A percentile compares a stretch with the other conserved stretches of the same genome.
These are phyloP conservation scores for Bimastos eiseni DNA, from an alignment of 2,888 invertebrate species.

Conservation along the genomic window DNA sequence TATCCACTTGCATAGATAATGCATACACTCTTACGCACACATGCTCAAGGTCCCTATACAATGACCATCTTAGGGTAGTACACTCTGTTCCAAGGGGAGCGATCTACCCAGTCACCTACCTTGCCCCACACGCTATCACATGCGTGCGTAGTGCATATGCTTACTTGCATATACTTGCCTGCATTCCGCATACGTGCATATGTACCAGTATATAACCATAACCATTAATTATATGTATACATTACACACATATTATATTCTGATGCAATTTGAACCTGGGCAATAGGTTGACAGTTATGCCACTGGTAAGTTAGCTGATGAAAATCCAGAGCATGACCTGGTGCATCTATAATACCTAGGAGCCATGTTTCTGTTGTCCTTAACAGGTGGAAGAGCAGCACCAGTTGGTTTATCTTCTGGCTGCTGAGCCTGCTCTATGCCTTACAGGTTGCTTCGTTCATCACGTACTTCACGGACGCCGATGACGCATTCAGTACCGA, in stretches of 20 bases:
- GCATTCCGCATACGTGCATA: too few species aligned
- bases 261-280: background rate
- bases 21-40: too few species aligned
- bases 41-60: too few species aligned
- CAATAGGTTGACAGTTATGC: background rate
- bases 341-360: background rate
- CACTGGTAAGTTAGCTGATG: background rate
- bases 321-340: background rate
- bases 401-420: constrained; percentile 23
- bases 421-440: constrained; percentile 34
- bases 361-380: background rate
- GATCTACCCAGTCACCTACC: too few species aligned
- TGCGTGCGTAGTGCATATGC: too few species aligned
- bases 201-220: too few species aligned
- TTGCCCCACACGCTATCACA: too few species aligned
- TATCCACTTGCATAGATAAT: too few species aligned
- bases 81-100: too few species aligned
- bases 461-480: constrained; percentile 45
- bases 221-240: too few species aligned
- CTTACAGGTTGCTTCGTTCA: constrained; percentile 30
- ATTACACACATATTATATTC: background rate
- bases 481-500: background rate
- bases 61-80: too few species aligned
- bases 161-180: too few species aligned
- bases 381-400: constrained; percentile 36